Percentiles rank a stretch among this genome's conserved stretches.
phyloP scores from a whole-genome alignment of 2,113 vertebrate species.

The Scartelaos histophorus region DNA sequence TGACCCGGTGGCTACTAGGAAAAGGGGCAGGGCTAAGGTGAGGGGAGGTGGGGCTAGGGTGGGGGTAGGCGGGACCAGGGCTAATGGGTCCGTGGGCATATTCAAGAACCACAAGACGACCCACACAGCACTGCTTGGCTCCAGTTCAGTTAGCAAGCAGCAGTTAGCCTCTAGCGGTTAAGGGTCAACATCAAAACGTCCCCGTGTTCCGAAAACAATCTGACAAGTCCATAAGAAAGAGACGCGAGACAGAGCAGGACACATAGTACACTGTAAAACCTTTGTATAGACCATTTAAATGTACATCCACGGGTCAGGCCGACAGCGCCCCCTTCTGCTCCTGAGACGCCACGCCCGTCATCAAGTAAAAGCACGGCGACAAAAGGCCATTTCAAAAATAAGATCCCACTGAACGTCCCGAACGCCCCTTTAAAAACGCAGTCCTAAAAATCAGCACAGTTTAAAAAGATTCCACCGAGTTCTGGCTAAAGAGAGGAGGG shows the following conservation, averaged over 20 bases:
- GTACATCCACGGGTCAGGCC: slow-evolving; percentile 62
- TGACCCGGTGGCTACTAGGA: background rate
- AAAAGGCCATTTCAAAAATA: slow-evolving; percentile 53
- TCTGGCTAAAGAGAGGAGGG: slow-evolving; percentile 76
- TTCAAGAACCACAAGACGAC: slow-evolving; percentile 54
- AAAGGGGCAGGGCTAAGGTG: too few species aligned
- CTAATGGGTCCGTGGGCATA: slow-evolving; percentile 16
- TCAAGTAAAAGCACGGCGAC: slow-evolving; percentile 55
- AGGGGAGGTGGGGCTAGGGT: too few species aligned
- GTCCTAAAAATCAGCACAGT: slow-evolving; percentile 50
- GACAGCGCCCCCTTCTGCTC: slow-evolving; percentile 32
- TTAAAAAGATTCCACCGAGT: slow-evolving; percentile 59
- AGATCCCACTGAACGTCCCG: slow-evolving; percentile 30
- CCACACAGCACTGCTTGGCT: slow-evolving; percentile 20
- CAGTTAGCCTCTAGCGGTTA: slow-evolving; percentile 32
- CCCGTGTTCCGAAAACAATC: slow-evolving; percentile 15
- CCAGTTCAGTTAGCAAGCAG: slow-evolving; percentile 45
- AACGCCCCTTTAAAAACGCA: slow-evolving; percentile 49
- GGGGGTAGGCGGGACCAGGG: background rate
- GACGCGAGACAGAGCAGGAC: slow-evolving; percentile 61
- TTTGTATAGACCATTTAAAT: slow-evolving; percentile 57
- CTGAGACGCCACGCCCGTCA: slow-evolving; percentile 9
- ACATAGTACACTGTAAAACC: slow-evolving; percentile 49
- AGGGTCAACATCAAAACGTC: slow-evolving; percentile 54
- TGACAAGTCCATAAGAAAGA: slow-evolving; percentile 55